phyloP scores from a whole-genome alignment of 2,113 vertebrate genomes.

The Paramisgurnus dabryanus region DNA sequence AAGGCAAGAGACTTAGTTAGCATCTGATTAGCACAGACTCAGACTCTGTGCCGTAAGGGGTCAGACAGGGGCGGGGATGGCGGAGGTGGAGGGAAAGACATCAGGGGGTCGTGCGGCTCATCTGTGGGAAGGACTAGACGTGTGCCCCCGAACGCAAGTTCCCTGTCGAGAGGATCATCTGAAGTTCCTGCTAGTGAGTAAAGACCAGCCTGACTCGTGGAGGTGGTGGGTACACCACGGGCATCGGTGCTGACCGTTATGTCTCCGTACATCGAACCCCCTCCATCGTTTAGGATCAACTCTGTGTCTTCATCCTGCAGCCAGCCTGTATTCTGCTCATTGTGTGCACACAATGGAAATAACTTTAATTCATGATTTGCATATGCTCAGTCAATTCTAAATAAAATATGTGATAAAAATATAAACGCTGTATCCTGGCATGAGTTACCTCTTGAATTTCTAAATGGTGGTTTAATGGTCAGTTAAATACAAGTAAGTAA shows the following conservation, averaged over 20 bases:
- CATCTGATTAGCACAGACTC: constrained; percentile 35
- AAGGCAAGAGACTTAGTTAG: background rate
- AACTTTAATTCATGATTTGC: background rate
- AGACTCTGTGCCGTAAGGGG: constrained; percentile 68
- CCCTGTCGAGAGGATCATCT: constrained; percentile 82
- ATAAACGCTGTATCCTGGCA: too few relatives aligned
- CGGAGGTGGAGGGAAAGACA: constrained; percentile 68
- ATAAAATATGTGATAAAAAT: too few relatives aligned
- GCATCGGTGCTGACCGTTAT: constrained; percentile 84
- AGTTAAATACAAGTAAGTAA: too few relatives aligned
- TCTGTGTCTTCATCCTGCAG: constrained; percentile 90
- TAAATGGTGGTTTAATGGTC: too few relatives aligned
- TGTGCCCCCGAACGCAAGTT: constrained; percentile 82
- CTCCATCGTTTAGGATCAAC: constrained; percentile 87
- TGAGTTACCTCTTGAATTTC: too few relatives aligned
- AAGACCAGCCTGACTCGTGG: constrained; percentile 40
- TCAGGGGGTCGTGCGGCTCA: constrained; percentile 79
- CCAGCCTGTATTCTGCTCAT: constrained; percentile 85
- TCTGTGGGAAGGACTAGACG: constrained; percentile 90
- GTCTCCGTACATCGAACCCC: constrained; percentile 87
- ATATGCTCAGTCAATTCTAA: too few relatives aligned
- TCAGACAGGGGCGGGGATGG: constrained; percentile 69
- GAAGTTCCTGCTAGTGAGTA: constrained; percentile 57
- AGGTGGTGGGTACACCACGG: constrained; percentile 62
- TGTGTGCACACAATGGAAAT: background rate